Evolutionary conservation across 2,113 vertebrate genomes (phyloP), one percentile per base, ranked within the genome.

Genomic region (Pelusios castaneus): DNA sequence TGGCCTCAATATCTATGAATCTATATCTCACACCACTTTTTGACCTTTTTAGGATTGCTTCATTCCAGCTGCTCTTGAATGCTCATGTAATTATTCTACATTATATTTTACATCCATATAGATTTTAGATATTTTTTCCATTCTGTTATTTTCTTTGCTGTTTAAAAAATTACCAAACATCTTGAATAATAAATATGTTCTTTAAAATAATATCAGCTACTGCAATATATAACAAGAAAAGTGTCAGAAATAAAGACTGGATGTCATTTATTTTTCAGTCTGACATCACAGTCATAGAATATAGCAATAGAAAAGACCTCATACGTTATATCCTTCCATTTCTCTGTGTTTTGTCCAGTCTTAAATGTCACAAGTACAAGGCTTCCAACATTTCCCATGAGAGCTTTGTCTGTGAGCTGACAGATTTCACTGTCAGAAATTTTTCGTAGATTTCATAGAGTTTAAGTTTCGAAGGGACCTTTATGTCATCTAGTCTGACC

Each of bases 161-260:
- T 51, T 94, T 63, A 29, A 84, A 75, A 89, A 89, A 77, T 89
- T 43, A 27, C 25, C 47, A 77, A n/a, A 22, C 14, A 82, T n/a
- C 13, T 83, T 94, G 55, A 79, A 12, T 38, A 89, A 79, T 91
- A 85, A 22, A 47, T 0, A 10, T 2, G 19, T 90, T 82, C 88
- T 13, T 76, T 92, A 27, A n/a, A 58, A 25, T 22, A 83, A 27
- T 77, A 51, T 2, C n/a, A 17, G 6, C 43, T 88, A 76, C 60
- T 73, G 14, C 29, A 89, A 4, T 6, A 80, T 88, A 90, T 85
- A 56, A 60, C 7, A 85, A 10, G 5, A 43, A 84, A 88, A 89
- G 63, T 41, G 29, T 7, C 43, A 84, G 54, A 89, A 80, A 82
- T 11, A 27, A 86, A 55, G 47, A 1, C 82, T 17, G 82, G 2